Evolutionary conservation across 2,888 invertebrate species (phyloP).

Genomic region (Cerastis rubricosa): DNA sequence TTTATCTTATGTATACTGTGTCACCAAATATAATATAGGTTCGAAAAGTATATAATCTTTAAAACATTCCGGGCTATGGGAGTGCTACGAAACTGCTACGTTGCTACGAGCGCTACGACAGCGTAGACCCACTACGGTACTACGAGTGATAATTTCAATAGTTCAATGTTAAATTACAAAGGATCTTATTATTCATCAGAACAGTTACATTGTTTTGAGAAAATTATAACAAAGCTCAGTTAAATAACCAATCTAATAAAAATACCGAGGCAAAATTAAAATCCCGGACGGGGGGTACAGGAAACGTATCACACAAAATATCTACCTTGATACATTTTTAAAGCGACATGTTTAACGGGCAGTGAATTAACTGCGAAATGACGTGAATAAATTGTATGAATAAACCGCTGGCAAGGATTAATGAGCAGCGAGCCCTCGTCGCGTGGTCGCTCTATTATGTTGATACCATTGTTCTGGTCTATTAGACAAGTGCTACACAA

Average conservation of each 20-base stretch:
- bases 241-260: conserved; percentile 21
- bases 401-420: conserved; percentile 82
- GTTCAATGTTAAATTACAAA: neutral
- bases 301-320: conserved; percentile 56
- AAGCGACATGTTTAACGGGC: conserved; percentile 78
- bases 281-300: conserved; percentile 13
- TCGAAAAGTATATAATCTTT: neutral
- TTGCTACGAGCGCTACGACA: conserved; percentile 26
- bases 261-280: conserved; percentile 20
- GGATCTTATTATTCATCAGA: neutral
- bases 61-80: neutral
- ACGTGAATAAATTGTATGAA: conserved; percentile 85
- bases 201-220: neutral
- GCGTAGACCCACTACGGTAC: conserved; percentile 6
- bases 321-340: conserved; percentile 75
- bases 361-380: conserved; percentile 83
- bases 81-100: conserved; percentile 26
- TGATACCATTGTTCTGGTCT: conserved; percentile 60
- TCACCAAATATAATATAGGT: neutral
- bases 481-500: conserved; percentile 54
- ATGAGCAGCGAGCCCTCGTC: conserved; percentile 77
- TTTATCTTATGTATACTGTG: neutral
- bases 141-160: neutral
- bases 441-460: conserved; percentile 69
- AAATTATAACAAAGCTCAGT: conserved; percentile 4